Evolutionary conservation across 2,888 invertebrate genomes (phyloP), one percentile per base, ranked within the genome.

Genomic region (Cantharis nigra): DNA sequence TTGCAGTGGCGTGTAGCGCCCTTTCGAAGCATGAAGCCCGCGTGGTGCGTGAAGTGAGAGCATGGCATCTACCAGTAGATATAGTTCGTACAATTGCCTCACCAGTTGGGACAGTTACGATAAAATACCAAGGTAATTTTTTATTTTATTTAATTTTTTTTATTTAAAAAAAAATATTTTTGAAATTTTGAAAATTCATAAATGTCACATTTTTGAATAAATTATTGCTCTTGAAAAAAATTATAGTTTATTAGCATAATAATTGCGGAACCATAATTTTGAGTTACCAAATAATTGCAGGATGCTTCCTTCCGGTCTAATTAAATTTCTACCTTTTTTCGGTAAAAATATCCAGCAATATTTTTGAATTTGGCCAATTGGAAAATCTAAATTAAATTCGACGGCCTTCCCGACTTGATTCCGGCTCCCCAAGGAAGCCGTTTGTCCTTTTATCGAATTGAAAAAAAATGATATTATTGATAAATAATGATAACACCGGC

Each of bases 51-150:
- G 81, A 76, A 81, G 82, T 82, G 79, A 75, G 67, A 76, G 69
- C 71, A 93, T 93, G 93, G 92, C 92, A 83, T 88, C 90, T 85
- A 93, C 94, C 83, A 95, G 94, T 90, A 93, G 95, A 90, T 95
- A 96, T 91, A 95, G 94, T 89, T 96, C 96, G 79, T 96, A 96
- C 90, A 96, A 96, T 90, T 96, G 96, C 89, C 91, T 96, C 86
- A 95, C 94, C 80, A 95, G 95, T 88, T 96, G 96, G 96, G 96
- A 96, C 90, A 96, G 96, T 89, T 96, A 96, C 90, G 96, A 96
- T 88, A 93, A 92, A 87, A 96, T 96, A 89, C 96, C 96, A 84
- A 96, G 96, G 96, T 96, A 93, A 70, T 16, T 49, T 49, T 16
- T 16, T 16, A 16, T 16, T 16, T 16, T 16, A 16, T 16, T 16